Conservation (phyloP, 1,140 invertebrate genomes). For the Stegodyphus dumicola region DNA sequence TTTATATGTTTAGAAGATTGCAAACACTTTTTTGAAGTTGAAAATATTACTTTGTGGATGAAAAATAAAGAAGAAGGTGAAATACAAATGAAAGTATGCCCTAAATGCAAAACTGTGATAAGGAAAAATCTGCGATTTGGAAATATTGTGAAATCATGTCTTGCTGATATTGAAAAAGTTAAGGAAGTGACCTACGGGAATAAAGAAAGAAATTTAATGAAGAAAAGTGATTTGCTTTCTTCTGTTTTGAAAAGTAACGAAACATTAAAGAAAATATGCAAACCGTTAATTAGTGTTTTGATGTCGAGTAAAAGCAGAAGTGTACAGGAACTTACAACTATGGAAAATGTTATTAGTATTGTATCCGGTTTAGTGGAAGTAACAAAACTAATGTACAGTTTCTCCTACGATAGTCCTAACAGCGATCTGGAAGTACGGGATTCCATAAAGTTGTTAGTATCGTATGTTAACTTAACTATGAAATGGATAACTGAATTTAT, state of each 20-base stretch:
- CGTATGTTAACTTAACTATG: slow-evolving; percentile 4
- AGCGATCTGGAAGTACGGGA: background rate
- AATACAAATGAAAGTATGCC: slow-evolving; percentile 74
- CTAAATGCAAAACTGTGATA: slow-evolving; percentile 75
- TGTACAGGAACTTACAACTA: slow-evolving; percentile 23
- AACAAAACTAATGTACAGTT: background rate
- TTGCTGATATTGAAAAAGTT: slow-evolving; percentile 72
- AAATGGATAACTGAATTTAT: slow-evolving; percentile 29
- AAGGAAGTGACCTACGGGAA: slow-evolving; percentile 68
- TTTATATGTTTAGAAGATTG: slow-evolving; percentile 76
- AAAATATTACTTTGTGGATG: slow-evolving; percentile 73
- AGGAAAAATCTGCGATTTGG: slow-evolving; percentile 74
- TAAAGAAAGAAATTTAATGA: background rate
- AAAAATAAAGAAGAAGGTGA: slow-evolving; percentile 63
- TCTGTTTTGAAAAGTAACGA: background rate
- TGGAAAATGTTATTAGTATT: slow-evolving; percentile 47
- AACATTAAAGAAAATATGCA: background rate
- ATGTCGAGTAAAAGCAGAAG: slow-evolving; percentile 9
- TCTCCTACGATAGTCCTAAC: background rate
- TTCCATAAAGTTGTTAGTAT: background rate
- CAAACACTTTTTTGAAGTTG: slow-evolving; percentile 73
- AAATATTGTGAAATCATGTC: slow-evolving; percentile 72
- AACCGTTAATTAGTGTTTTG: background rate
- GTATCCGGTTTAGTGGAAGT: background rate
- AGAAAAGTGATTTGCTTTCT: background rate